These are phyloP conservation scores for Volucella inanis DNA, from an alignment of 2,888 invertebrate species.

Conservation along the genomic window DNA sequence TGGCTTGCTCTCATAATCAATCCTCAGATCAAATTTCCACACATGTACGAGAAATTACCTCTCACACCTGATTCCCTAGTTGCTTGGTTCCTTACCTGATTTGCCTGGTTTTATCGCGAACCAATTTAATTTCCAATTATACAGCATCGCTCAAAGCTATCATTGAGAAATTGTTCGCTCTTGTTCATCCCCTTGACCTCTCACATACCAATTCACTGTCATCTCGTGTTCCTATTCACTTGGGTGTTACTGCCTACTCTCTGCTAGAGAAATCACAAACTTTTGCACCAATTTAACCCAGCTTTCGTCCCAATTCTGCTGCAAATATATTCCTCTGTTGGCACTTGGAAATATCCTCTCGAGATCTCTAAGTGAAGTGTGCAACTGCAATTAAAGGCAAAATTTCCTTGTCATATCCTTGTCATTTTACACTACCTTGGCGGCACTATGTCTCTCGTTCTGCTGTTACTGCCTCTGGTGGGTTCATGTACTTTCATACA, in stretches of 20 bases:
- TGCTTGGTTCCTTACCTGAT: too few relatives aligned
- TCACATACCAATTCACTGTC: background rate
- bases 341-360: slow-evolving; percentile 47
- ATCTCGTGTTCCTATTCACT: slow-evolving; percentile 7
- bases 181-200: slow-evolving; percentile 4
- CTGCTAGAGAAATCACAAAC: slow-evolving; percentile 10
- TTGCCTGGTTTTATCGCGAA: background rate
- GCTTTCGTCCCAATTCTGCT: background rate
- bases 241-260: slow-evolving; percentile 5
- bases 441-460: slow-evolving; percentile 1
- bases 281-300: background rate
- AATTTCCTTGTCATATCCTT: slow-evolving; percentile 68
- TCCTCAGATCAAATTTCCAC: too few relatives aligned
- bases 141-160: slow-evolving; percentile 8
- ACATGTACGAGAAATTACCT: too few relatives aligned
- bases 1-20: background rate
- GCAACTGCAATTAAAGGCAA: slow-evolving; percentile 70
- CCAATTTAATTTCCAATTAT: slow-evolving; percentile 17
- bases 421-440: slow-evolving; percentile 35
- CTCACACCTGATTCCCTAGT: too few relatives aligned
- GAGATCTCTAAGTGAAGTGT: slow-evolving; percentile 62
- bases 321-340: slow-evolving; percentile 39
- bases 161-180: background rate
- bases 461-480: slow-evolving; percentile 11
- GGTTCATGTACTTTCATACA: slow-evolving; percentile 17